Percentiles rank a stretch among this genome's conserved stretches.
Evolutionary conservation across 2,113 vertebrate genomes (phyloP).

Genomic region (Syrmaticus mikado): DNA sequence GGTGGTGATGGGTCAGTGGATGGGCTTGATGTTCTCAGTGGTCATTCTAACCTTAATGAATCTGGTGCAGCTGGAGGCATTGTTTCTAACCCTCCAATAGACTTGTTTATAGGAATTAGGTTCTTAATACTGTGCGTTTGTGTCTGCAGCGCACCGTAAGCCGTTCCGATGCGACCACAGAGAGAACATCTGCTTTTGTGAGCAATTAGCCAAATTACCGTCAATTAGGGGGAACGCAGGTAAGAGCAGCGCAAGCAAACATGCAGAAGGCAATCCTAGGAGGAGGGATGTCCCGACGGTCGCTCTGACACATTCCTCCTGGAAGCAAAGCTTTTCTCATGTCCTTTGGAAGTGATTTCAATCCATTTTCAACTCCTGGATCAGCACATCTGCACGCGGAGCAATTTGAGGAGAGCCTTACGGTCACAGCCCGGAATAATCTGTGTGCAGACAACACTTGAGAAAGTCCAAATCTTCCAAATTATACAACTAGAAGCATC

Average conservation of each 20-base stretch:
- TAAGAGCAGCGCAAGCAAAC: not conserved
- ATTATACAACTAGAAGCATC: not conserved
- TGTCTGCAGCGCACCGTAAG: not conserved
- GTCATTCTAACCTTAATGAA: too few relatives aligned
- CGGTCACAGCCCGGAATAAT: not conserved
- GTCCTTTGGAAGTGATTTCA: not conserved
- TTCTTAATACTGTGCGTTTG: not conserved
- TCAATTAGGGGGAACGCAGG: not conserved
- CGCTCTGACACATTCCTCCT: not conserved
- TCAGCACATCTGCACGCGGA: too few relatives aligned
- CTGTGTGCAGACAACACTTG: not conserved
- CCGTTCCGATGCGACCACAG: fast-evolving
- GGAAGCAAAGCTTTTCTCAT: not conserved
- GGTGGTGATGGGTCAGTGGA: too few relatives aligned
- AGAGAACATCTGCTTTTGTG: conserved; percentile 38
- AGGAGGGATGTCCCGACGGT: not conserved
- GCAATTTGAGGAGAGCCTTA: not conserved
- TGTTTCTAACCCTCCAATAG: conserved; percentile 31
- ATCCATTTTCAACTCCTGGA: too few relatives aligned
- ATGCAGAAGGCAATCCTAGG: not conserved
- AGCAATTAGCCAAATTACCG: conserved; percentile 36
- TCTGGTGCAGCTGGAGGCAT: not conserved
- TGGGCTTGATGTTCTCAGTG: too few relatives aligned
- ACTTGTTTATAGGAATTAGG: conserved; percentile 43
- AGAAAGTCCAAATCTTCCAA: not conserved